These are phyloP conservation scores for Delia radicum DNA, from an alignment of 1,140 invertebrate genomes.

Conservation along the genomic window DNA sequence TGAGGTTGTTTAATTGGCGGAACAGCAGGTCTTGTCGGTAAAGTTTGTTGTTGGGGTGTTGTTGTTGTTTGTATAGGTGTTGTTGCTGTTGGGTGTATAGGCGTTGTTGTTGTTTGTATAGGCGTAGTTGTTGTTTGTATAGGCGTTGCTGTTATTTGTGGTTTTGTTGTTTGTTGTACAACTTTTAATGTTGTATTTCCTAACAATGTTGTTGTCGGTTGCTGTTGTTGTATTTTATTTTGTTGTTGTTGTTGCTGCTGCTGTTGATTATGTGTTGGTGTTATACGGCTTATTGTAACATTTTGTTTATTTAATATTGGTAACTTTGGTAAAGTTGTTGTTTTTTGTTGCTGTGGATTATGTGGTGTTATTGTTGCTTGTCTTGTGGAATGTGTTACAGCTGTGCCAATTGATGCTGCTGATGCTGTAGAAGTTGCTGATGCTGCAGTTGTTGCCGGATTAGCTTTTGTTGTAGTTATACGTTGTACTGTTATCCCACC, in stretches of 20 bases:
- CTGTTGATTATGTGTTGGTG: conserved; percentile 25
- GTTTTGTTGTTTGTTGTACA: neutral
- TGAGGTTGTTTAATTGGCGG: neutral
- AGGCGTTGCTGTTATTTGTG: neutral
- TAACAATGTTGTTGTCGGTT: conserved; percentile 8
- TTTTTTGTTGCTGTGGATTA: neutral
- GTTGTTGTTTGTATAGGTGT: conserved; percentile 27
- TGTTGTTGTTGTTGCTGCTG: conserved; percentile 8
- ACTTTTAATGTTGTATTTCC: conserved; percentile 24
- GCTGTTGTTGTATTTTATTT: neutral
- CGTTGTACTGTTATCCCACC: conserved; percentile 43
- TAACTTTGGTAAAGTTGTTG: conserved; percentile 32
- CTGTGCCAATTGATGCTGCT: neutral
- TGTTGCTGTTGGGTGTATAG: conserved; percentile 2
- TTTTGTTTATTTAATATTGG: conserved; percentile 47
- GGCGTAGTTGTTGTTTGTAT: conserved; percentile 16
- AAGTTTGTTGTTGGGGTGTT: conserved; percentile 24
- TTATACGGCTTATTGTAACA: conserved; percentile 48
- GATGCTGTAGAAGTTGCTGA: neutral
- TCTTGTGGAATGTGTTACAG: neutral
- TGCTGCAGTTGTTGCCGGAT: neutral
- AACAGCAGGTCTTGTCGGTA: conserved; percentile 20
- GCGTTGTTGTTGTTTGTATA: conserved; percentile 25
- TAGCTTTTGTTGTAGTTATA: conserved; percentile 37
- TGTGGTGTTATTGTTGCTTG: neutral